Conservation (phyloP, 2,888 invertebrate species). For the Euphydryas editha region DNA sequence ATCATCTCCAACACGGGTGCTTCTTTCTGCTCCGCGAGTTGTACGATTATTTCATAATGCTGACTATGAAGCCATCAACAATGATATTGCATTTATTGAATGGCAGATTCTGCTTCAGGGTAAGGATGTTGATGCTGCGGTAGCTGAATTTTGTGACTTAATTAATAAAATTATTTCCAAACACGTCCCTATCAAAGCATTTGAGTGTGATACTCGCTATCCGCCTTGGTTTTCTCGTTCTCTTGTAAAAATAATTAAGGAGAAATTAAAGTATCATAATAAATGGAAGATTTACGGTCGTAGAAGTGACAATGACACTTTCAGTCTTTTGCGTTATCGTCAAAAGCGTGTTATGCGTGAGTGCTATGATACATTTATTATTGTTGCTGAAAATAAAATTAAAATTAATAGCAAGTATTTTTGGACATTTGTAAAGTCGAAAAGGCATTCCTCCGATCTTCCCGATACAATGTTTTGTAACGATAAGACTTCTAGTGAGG, state of each 20-base stretch:
- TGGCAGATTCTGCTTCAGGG: no score
- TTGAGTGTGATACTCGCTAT: constrained; percentile 4
- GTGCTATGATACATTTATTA: no score
- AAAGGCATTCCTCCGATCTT: no score
- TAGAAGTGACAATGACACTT: no score
- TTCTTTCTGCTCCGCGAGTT: no score
- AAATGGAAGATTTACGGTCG: constrained; percentile 2
- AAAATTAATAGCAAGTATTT: constrained; percentile 4
- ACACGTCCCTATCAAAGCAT: not conserved
- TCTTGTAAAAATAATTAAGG: constrained; percentile 9
- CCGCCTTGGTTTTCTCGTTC: constrained; percentile 1
- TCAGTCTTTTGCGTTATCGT: no score
- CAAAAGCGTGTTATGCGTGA: no score
- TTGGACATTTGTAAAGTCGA: constrained; percentile 6
- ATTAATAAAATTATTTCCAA: not conserved
- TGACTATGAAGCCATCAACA: constrained; percentile 5
- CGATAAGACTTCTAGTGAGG: no score
- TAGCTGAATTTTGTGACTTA: not conserved
- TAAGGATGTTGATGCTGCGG: not conserved
- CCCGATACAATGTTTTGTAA: no score
- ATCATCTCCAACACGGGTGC: no score
- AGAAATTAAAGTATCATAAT: no score
- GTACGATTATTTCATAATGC: not conserved
- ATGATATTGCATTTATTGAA: not conserved
- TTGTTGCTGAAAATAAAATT: constrained; percentile 7